Evolutionary conservation across 2,888 invertebrate species (phyloP), one percentile per base, ranked within the genome.

Genomic region (Lissonota sp.): DNA sequence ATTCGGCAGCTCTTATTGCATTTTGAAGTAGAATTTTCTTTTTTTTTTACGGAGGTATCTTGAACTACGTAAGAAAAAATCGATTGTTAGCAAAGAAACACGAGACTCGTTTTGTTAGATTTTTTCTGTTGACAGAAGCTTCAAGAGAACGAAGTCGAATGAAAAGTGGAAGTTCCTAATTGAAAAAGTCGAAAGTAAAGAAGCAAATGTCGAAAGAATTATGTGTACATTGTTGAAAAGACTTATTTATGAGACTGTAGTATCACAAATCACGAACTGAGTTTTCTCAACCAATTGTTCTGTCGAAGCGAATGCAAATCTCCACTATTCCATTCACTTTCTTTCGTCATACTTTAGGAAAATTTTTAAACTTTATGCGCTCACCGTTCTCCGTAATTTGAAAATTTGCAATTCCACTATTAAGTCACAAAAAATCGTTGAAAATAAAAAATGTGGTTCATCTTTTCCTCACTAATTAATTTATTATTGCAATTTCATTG

Each of bases 21-120:
- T 55, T 71, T 67, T 51, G 12, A 6, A 42, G 16, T 51, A 7
- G n/a, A 7, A 40, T 39, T 6, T 12, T 51, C 69, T 39, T 49
- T 55, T 70, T 39, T 4, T 12, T 16, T 39, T 39, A 55, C 57
- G 14, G 16, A 63, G 26, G 14, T 26, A 37, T 26, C 7, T 63
- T 5, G 5, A 8, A 63, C n/a, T 44, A 4, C 53, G 14, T 53
- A 4, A 53, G 7, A 6, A 53, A 14, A 53, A 53, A 53, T 14
- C 6, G 14, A 14, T 12, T 53, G 44, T 26, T 1, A 26, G 3
- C 3, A 26, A 26, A 26, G 26, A 44, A 6, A 44, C 44, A 4
- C 10, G 7, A 4, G 44, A 10, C 6, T 8, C 10, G 44, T 44
- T 44, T n/a, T n/a, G n/a, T n/a, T n/a, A n/a, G n/a, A n/a, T n/a